Percentiles rank a stretch among this genome's conserved stretches.
Evolutionary conservation across 2,797 vertebrate genomes (phyloP).

Genomic region (Cetoscarus ocellatus): DNA sequence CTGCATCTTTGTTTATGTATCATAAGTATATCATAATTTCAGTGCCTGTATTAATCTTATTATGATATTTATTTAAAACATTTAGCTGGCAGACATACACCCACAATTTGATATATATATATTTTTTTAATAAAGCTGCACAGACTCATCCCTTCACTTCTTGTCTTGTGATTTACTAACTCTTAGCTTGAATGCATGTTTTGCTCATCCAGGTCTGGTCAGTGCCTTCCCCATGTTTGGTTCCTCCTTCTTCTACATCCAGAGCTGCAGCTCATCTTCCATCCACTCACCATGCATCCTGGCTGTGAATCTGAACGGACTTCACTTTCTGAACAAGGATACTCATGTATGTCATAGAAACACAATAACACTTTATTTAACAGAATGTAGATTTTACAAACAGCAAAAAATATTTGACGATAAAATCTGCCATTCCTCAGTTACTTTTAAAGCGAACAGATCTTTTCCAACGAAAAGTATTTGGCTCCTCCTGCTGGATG

Average conservation of each 20-base stretch:
- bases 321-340: constrained; percentile 94
- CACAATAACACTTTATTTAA: background rate
- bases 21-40: no score
- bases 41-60: no score
- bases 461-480: constrained; percentile 1
- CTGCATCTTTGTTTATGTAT: background rate
- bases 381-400: no score
- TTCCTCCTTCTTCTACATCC: constrained; percentile 98
- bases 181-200: background rate
- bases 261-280: constrained; percentile 90
- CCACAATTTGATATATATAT: no score
- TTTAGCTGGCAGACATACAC: background rate
- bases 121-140: no score
- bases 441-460: no score
- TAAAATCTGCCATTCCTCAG: no score
- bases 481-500: constrained; percentile 57
- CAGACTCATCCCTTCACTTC: background rate
- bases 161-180: background rate
- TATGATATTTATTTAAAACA: background rate
- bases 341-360: constrained; percentile 87
- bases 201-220: constrained; percentile 88
- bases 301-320: constrained; percentile 94
- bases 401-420: no score
- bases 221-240: constrained; percentile 96
- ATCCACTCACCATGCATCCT: constrained; percentile 93